Evolutionary conservation across 2,113 vertebrate genomes (phyloP), one percentile per base, ranked within the genome.

Genomic region (Sceloporus tristichus): DNA sequence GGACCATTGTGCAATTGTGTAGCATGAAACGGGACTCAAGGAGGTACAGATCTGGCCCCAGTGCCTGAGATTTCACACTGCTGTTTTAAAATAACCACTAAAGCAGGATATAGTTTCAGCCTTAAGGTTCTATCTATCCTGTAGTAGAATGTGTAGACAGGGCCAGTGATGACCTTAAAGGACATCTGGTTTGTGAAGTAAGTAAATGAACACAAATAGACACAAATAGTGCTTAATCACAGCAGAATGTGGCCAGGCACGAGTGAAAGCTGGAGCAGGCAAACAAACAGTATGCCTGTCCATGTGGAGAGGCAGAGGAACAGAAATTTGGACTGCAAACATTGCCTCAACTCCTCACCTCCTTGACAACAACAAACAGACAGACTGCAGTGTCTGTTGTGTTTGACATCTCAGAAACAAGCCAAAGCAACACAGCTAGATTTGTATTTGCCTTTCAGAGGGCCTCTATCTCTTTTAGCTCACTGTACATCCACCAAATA

Each of bases 291-390:
- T 48, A 78, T 19, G 42, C n/a, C 8, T 75, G 59, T 38, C 62
- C 14, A 42, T 56, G 42, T 9, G 65, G 23, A 23, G 38, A 25
- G 38, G 9, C 9, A 78, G 9, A 56, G 21, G 42, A 34, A 74
- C 65, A 83, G 77, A 76, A 34, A 76, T 85, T 53, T 79, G 76
- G 75, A 29, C 75, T 86, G 76, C 40, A 86, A 79, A 70, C 65
- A 68, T 8, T 66, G 40, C 23, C 70, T 89, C 76, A 34, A 16
- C 40, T 81, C 42, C 73, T 85, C 34, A 84, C 40, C 48, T 65
- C 62, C 18, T 1, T 38, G 42, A 81, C 83, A 84, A 76, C 83
- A 81, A 34, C 70, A 75, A 79, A 74, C 14, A n/a, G 9, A 56
- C 23, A 68, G 40, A 14, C 19, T 14, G 40, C 19, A 62, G 81